Base-by-base conservation (phyloP, 2,797 vertebrate species). In the Hozukius guyotensis region DNA sequence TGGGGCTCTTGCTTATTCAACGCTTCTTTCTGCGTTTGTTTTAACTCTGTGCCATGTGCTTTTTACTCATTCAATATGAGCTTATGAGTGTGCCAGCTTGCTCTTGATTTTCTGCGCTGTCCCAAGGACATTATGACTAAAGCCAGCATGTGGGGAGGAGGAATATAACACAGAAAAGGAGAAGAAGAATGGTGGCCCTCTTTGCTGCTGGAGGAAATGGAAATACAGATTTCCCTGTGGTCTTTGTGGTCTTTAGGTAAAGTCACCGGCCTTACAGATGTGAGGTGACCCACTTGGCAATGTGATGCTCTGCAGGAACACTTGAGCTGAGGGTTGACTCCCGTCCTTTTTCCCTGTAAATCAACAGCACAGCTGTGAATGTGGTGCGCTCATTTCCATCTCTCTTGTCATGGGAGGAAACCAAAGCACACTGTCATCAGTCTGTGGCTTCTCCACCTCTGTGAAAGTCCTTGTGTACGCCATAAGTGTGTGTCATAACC, bases 51-150 rank as follows among this genome's bases (percentile, higher is more conserved):
- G 62, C 80, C 72, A 34, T 82, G 63, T 52, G 49, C 60, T 84
- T 69, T 79, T 80, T 27, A 10, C 16, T 78, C 53, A 36, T 82
- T 78, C 56, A 55, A 1, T 55, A 56, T 49, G 14, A 77, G 64
- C 71, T 68, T 78, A 62, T 66, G 13, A 64, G 64, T 66, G 60
- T 63, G 67, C 77, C 72, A 74, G 55, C 42, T 66, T 63, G 72
- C 62, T 77, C 68, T 82, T 63, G 63, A 55, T 86, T 87, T 73
- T 75, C 31, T 69, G 3, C 71, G 27, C 75, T 49, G 14, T 61
- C 52, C 65, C 56, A 77, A 78, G 67, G 83, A 83, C 80, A 68
- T 80, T 81, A 59, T 55, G 64, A 74, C 55, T 66, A 80, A 87
- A 88, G 42, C 20, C 14, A 62, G 66, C 25, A 38, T 80, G 77